phyloP scores from a whole-genome alignment of 2,888 invertebrate species.

The Geotrupes spiniger region DNA sequence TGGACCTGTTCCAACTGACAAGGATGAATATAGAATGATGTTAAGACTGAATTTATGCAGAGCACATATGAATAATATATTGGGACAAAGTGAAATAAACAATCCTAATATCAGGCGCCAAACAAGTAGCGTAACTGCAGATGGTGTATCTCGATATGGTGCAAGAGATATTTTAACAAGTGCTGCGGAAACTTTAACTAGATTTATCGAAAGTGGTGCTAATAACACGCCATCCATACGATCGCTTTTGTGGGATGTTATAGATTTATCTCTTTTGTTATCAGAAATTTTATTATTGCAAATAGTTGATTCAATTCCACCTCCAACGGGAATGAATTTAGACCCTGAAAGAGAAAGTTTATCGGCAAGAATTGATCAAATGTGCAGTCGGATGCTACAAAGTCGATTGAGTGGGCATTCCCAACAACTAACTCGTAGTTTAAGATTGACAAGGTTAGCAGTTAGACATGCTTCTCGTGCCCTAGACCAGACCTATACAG shows the following conservation, averaged over 20 bases:
- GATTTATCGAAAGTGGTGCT: constrained; percentile 46
- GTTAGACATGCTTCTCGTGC: constrained; percentile 41
- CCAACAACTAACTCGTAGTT: constrained; percentile 41
- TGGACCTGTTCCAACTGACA: constrained; percentile 28
- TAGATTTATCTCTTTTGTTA: constrained; percentile 52
- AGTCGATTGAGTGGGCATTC: constrained; percentile 40
- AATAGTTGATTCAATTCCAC: constrained; percentile 50
- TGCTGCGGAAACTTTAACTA: constrained; percentile 51
- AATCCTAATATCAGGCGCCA: constrained; percentile 21
- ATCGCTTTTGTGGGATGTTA: constrained; percentile 40
- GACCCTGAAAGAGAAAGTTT: constrained; percentile 44
- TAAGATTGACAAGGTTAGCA: constrained; percentile 41
- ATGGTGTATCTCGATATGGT: constrained; percentile 41
- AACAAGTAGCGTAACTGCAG: constrained; percentile 36
- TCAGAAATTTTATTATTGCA: constrained; percentile 53
- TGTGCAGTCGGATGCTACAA: constrained; percentile 44
- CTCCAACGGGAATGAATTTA: constrained; percentile 43
- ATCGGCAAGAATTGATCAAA: constrained; percentile 43
- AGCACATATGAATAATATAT: constrained; percentile 39
- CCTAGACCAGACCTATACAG: constrained; percentile 41
- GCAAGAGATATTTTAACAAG: constrained; percentile 49
- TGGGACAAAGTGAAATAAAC: constrained; percentile 28
- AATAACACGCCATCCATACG: constrained; percentile 35
- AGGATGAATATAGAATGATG: constrained; percentile 42
- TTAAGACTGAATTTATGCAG: constrained; percentile 42